These are phyloP conservation scores for Parnassius orleans DNA, from an alignment of 2,888 invertebrate genomes.

Conservation along the genomic window DNA sequence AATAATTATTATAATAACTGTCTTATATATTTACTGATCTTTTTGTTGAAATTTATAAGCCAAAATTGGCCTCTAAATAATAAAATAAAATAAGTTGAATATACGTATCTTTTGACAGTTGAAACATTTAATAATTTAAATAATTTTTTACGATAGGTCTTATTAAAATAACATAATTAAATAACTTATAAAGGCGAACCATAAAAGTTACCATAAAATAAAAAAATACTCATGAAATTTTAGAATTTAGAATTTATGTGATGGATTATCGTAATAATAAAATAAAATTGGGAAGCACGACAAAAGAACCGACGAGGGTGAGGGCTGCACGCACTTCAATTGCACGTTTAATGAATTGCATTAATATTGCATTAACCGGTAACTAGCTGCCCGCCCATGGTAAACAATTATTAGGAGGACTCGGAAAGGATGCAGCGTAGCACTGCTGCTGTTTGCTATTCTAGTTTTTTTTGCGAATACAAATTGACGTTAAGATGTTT, in stretches of 20 bases:
- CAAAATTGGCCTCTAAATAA: too few relatives aligned
- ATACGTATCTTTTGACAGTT: too few relatives aligned
- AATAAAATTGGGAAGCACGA: conserved; percentile 34
- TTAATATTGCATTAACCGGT: conserved; percentile 80
- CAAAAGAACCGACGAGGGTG: conserved; percentile 29
- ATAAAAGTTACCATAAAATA: neutral
- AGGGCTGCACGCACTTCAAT: conserved; percentile 60
- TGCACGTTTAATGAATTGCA: conserved; percentile 80
- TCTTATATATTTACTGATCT: too few relatives aligned
- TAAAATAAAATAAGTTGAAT: too few relatives aligned
- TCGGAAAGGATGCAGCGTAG: conserved; percentile 43
- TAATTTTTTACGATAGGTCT: too few relatives aligned
- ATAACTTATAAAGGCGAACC: too few relatives aligned
- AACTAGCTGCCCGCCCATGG: conserved; percentile 66
- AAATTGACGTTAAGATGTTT: conserved; percentile 53
- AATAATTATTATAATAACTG: too few relatives aligned
- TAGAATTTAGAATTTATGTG: conserved; percentile 16
- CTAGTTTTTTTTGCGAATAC: conserved; percentile 76
- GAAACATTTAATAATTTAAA: too few relatives aligned
- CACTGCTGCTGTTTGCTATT: conserved; percentile 58
- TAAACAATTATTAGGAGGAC: conserved; percentile 76
- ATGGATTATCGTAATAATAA: conserved; percentile 36
- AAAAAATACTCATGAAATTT: conserved; percentile 17
- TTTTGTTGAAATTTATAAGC: too few relatives aligned
- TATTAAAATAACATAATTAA: too few relatives aligned